Conservation (phyloP, 2,113 vertebrate genomes). For the Phalacrocorax aristotelis region DNA sequence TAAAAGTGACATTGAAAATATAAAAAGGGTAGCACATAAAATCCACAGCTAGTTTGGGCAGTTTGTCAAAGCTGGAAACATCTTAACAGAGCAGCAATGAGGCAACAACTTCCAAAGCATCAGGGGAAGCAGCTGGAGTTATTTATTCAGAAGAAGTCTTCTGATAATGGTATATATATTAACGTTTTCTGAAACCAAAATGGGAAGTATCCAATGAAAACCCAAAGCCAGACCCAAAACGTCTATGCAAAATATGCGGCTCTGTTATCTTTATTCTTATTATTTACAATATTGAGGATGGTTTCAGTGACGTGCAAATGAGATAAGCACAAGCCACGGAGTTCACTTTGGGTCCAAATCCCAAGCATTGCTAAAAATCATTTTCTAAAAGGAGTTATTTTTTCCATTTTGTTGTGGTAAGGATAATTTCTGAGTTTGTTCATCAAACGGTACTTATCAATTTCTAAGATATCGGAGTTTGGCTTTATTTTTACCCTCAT, state of each 20-base stretch:
- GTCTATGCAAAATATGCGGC: background rate
- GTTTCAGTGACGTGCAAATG: background rate
- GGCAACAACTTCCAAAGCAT: background rate
- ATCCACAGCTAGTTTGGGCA: background rate
- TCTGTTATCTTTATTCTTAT: background rate
- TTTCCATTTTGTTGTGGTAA: background rate
- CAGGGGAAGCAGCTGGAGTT: slow-evolving; percentile 9
- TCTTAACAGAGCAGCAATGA: background rate
- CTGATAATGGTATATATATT: background rate
- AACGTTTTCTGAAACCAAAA: background rate
- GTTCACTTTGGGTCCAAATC: background rate
- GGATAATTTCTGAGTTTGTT: background rate
- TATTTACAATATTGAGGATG: background rate
- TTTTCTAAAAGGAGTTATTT: background rate
- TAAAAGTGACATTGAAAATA: slow-evolving; percentile 28
- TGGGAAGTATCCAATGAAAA: background rate
- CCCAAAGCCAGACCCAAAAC: background rate
- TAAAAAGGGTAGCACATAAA: background rate
- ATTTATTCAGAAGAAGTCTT: background rate
- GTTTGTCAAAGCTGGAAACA: slow-evolving; percentile 22
- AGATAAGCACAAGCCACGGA: background rate
- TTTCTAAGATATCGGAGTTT: background rate
- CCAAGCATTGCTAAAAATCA: background rate
- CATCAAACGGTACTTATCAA: background rate
- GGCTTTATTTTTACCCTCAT: background rate